Percentiles rank a stretch among this genome's conserved stretches.
phyloP scores from a whole-genome alignment of 2,888 invertebrate genomes.

The Sinhomidia bicolor region DNA sequence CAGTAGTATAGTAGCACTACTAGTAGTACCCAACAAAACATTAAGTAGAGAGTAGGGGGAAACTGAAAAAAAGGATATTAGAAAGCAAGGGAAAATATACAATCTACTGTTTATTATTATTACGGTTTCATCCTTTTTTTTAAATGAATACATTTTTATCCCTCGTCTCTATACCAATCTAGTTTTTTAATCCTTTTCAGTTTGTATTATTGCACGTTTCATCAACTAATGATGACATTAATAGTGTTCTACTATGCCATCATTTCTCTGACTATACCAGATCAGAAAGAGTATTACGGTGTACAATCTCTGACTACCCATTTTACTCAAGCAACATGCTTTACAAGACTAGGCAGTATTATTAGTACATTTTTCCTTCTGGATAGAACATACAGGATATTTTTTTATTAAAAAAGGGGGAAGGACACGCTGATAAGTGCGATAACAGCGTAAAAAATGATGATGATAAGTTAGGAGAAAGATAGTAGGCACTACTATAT shows the following conservation, averaged over 20 bases:
- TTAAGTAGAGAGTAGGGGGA: not conserved
- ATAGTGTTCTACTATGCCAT: not conserved
- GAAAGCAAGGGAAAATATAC: not conserved
- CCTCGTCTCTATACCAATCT: not conserved
- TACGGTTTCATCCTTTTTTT: conserved; percentile 3
- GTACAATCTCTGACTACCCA: conserved; percentile 11
- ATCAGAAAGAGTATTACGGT: not conserved
- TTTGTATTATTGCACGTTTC: not conserved
- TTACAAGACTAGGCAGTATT: no score
- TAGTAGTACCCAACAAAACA: not conserved
- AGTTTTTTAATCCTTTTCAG: not conserved
- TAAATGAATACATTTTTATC: not conserved
- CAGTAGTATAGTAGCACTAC: no score
- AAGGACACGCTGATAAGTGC: not conserved
- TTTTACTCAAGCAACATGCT: no score
- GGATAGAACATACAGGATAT: no score
- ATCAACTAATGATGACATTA: conserved; percentile 4
- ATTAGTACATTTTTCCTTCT: no score
- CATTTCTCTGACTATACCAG: not conserved
- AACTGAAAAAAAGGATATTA: not conserved
- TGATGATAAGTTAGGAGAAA: not conserved
- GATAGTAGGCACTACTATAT: no score
- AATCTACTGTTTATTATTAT: conserved; percentile 31
- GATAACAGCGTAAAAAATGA: not conserved
- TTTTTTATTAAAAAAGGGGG: no score